phyloP scores from a whole-genome alignment of 2,888 invertebrate genomes.

The Drosophila atroscutellata region DNA sequence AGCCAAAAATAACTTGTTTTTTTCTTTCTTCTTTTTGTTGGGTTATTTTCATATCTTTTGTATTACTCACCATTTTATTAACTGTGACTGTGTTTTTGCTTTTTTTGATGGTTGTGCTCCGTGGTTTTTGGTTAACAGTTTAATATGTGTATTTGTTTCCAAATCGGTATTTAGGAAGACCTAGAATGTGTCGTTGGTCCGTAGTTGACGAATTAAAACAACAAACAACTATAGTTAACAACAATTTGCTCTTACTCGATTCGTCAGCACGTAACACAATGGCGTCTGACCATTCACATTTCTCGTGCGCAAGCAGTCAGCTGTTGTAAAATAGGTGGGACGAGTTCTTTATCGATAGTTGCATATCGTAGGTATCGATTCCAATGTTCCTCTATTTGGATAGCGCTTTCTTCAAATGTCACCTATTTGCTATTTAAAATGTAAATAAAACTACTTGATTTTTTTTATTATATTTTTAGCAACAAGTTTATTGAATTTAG shows the following conservation, averaged over 20 bases:
- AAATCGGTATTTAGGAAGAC: slow-evolving; percentile 22
- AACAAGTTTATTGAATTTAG: slow-evolving; percentile 84
- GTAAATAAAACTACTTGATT: slow-evolving; percentile 26
- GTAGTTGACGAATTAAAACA: slow-evolving; percentile 9
- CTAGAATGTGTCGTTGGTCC: slow-evolving; percentile 15
- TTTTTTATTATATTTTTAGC: slow-evolving; percentile 74
- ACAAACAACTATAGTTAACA: slow-evolving; percentile 32
- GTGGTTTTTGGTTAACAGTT: neutral
- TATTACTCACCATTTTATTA: slow-evolving; percentile 75
- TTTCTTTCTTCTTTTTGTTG: slow-evolving; percentile 23
- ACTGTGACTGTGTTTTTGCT: slow-evolving; percentile 42
- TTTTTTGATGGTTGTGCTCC: slow-evolving; percentile 16
- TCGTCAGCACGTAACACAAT: slow-evolving; percentile 66
- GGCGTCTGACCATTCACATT: slow-evolving; percentile 55
- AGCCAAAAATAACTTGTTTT: slow-evolving; percentile 33
- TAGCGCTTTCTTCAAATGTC: neutral
- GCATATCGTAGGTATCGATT: slow-evolving; percentile 30
- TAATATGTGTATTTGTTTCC: neutral
- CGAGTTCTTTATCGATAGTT: slow-evolving; percentile 2
- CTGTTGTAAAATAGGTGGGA: slow-evolving; percentile 35
- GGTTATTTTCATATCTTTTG: slow-evolving; percentile 43
- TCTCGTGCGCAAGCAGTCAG: slow-evolving; percentile 34
- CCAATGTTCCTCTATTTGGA: neutral
- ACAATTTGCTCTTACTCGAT: slow-evolving; percentile 57
- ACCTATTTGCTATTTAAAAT: neutral